These are phyloP conservation scores for Eulemur coronatus DNA, from an alignment of 2,797 vertebrate genomes.

Conservation along the genomic window DNA sequence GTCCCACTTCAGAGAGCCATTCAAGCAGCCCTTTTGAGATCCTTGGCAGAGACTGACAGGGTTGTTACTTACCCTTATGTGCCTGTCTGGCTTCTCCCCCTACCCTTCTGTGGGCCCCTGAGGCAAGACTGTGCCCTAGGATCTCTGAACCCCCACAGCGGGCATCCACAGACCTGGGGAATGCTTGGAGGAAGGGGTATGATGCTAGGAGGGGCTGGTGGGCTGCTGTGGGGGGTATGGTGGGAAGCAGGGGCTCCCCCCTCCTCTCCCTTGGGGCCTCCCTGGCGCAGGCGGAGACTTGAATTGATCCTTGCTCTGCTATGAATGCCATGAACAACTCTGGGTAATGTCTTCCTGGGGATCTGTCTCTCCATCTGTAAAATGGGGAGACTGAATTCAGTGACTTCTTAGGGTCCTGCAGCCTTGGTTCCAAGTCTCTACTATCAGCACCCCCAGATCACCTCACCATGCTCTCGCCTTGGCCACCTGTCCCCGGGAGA, in stretches of 20 bases:
- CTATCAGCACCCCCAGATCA: neutral
- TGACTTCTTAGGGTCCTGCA: neutral
- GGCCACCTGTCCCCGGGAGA: neutral
- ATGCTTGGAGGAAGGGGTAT: neutral
- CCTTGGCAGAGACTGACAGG: neutral
- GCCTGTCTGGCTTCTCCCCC: neutral
- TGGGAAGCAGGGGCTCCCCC: neutral
- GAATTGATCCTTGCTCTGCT: neutral
- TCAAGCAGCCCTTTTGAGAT: neutral
- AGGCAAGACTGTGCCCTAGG: neutral
- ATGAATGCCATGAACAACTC: neutral
- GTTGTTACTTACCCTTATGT: neutral
- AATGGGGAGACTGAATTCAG: neutral
- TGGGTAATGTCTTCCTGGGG: neutral
- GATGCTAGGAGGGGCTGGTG: neutral
- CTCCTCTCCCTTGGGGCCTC: neutral
- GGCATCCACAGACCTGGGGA: neutral
- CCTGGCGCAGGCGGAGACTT: neutral
- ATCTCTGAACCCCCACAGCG: neutral
- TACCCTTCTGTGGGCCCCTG: too few relatives aligned
- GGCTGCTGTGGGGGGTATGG: neutral
- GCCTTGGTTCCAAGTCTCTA: neutral
- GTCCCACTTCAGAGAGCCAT: neutral
- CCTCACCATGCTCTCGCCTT: fast-evolving
- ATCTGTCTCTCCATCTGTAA: neutral